A percentile compares a stretch with the other conserved stretches of the same genome.
These are phyloP conservation scores for Sesamia inferens DNA, from an alignment of 2,888 invertebrate genomes.

Conservation along the genomic window DNA sequence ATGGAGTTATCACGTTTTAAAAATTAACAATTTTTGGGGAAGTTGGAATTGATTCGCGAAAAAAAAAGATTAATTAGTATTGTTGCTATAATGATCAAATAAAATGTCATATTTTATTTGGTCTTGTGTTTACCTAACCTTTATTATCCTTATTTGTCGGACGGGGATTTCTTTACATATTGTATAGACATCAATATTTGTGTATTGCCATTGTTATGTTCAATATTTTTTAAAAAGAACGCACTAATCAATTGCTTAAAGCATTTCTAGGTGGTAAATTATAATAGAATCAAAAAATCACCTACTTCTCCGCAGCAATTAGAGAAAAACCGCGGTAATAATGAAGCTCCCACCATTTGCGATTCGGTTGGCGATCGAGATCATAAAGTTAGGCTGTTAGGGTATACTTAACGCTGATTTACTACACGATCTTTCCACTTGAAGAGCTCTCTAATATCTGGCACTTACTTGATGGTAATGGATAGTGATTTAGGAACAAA, in stretches of 20 bases:
- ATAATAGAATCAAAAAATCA: neutral
- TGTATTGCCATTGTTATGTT: too few species aligned
- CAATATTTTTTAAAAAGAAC: too few species aligned
- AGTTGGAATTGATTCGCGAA: too few species aligned
- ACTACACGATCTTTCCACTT: conserved; percentile 31
- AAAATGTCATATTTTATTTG: too few species aligned
- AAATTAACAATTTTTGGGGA: too few species aligned
- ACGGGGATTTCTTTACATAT: too few species aligned
- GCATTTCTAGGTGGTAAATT: neutral
- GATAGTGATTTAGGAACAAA: conserved; percentile 12
- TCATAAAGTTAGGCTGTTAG: conserved; percentile 46
- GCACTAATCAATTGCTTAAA: neutral
- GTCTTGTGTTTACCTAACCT: too few species aligned
- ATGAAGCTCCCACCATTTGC: conserved; percentile 28
- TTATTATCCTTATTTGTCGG: too few species aligned
- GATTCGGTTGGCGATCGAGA: conserved; percentile 47
- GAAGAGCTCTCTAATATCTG: conserved; percentile 43
- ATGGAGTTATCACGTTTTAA: too few species aligned
- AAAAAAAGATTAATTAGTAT: too few species aligned
- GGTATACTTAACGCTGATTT: conserved; percentile 50
- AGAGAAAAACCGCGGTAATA: conserved; percentile 29
- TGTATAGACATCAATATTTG: too few species aligned
- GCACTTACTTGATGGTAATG: conserved; percentile 33
- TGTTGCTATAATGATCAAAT: too few species aligned
- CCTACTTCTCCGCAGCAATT: conserved; percentile 28